A percentile compares a stretch with the other conserved stretches of the same genome.
Conservation (phyloP, 2,113 vertebrate species). For the Ondatra zibethicus region DNA sequence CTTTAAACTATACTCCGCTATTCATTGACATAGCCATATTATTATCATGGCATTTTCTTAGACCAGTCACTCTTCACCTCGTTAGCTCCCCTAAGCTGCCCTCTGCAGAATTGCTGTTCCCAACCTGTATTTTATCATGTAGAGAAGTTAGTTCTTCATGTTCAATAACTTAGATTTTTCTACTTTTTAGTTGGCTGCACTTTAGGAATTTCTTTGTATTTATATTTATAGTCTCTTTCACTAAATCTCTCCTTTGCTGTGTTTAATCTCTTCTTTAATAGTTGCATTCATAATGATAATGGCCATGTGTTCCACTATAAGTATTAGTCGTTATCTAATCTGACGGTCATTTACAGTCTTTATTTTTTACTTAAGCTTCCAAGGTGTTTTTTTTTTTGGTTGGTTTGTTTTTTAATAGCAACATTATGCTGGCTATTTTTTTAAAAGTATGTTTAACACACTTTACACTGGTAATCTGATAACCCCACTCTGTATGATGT, state of each 20-base stretch:
- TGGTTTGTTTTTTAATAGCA: background rate
- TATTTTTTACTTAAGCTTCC: background rate
- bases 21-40: background rate
- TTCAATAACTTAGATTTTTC: background rate
- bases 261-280: conserved; percentile 32
- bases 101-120: background rate
- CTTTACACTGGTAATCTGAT: background rate
- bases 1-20: conserved; percentile 1
- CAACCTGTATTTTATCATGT: background rate
- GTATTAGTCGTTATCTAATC: background rate
- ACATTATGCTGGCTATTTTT: background rate
- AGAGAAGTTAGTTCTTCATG: background rate
- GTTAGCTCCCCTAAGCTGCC: background rate
- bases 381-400: background rate
- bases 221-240: background rate
- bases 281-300: background rate
- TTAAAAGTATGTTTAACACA: background rate
- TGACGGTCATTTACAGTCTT: background rate
- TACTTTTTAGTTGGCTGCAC: background rate
- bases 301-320: background rate
- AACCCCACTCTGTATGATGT: background rate
- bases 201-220: background rate
- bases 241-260: background rate
- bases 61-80: background rate
- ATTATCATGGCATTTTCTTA: background rate